These are phyloP conservation scores for Acropternis orthonyx DNA, from an alignment of 2,797 vertebrate species.

Conservation along the genomic window DNA sequence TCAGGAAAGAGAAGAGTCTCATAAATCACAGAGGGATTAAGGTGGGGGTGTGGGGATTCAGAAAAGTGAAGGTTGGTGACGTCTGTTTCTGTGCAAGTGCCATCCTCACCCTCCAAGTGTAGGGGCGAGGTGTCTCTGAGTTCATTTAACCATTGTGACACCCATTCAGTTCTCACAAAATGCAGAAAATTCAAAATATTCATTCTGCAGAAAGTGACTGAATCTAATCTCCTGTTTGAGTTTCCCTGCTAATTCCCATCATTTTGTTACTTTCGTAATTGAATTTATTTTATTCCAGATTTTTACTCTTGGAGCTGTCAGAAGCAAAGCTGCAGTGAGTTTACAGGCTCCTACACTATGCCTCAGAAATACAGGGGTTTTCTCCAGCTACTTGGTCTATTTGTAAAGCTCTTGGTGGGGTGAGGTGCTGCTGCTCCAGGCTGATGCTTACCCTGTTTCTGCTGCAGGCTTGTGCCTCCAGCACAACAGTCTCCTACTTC, in stretches of 20 bases:
- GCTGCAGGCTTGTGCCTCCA: neutral
- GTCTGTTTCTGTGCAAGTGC: conserved; percentile 5
- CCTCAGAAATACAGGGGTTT: neutral
- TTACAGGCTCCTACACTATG: neutral
- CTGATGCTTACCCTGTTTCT: neutral
- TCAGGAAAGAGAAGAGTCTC: conserved; percentile 23
- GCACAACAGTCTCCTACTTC: neutral
- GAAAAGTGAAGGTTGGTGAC: conserved; percentile 18
- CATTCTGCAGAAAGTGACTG: neutral
- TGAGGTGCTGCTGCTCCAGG: neutral
- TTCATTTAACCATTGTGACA: conserved; percentile 22
- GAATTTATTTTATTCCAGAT: neutral
- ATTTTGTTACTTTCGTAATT: neutral
- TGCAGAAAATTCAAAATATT: neutral
- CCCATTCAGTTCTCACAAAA: neutral
- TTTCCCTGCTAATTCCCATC: neutral
- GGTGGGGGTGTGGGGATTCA: neutral
- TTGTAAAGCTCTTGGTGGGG: neutral
- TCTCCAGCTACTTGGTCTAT: neutral
- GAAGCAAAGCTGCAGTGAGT: neutral
- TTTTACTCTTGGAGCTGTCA: neutral
- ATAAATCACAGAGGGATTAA: conserved; percentile 5
- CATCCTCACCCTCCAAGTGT: conserved; percentile 3
- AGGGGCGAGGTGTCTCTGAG: conserved; percentile 32
- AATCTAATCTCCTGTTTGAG: neutral